Percentiles rank a stretch among this genome's conserved stretches.
Evolutionary conservation across 92 coral and sea anemone genomes (phyloP).

Genomic region (Isaurus tuberculatus): DNA sequence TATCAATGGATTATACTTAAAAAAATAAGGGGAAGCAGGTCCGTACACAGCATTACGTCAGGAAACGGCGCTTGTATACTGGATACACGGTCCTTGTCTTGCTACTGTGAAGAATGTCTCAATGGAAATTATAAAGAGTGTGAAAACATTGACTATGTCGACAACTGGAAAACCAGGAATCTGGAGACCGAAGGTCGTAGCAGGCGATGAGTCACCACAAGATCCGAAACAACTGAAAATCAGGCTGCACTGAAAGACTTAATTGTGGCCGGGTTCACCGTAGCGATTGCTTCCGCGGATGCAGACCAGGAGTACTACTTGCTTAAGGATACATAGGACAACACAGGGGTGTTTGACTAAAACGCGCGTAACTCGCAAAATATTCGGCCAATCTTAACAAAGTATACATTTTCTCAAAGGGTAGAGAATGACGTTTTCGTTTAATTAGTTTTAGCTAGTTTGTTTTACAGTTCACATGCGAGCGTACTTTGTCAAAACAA

Average conservation of each 20-base stretch:
- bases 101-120: conserved; percentile 54
- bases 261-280: conserved; percentile 32
- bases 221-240: conserved; percentile 23
- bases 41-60: conserved; percentile 38
- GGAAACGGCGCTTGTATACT: conserved; percentile 29
- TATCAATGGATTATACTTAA: background rate
- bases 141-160: conserved; percentile 44
- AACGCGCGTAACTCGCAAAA: too few species aligned
- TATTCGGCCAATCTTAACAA: too few species aligned
- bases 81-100: conserved; percentile 37
- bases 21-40: conserved; percentile 44
- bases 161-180: conserved; percentile 35
- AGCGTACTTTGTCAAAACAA: too few species aligned
- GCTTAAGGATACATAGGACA: conserved; percentile 40
- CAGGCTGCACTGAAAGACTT: conserved; percentile 31
- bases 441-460: too few species aligned
- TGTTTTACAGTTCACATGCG: too few species aligned
- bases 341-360: too few species aligned
- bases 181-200: background rate
- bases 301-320: conserved; percentile 51
- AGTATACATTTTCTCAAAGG: too few species aligned
- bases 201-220: conserved; percentile 25
- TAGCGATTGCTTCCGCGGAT: conserved; percentile 62
- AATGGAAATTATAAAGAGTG: conserved; percentile 44
- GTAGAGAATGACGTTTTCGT: too few species aligned